These are phyloP conservation scores for Hemicordylus capensis DNA, from an alignment of 2,113 vertebrate species.

Conservation along the genomic window DNA sequence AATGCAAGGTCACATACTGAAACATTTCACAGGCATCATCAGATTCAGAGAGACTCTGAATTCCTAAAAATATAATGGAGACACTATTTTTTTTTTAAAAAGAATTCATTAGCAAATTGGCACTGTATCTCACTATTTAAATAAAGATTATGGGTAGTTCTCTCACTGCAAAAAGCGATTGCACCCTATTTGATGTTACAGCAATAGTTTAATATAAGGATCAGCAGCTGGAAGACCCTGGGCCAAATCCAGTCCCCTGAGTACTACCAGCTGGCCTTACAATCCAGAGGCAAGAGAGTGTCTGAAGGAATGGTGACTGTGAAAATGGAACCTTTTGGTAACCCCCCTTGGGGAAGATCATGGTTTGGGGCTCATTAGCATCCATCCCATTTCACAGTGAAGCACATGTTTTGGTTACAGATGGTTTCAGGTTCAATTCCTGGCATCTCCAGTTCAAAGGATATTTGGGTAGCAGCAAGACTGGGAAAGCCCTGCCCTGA, in stretches of 20 bases:
- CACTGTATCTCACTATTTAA: slow-evolving; percentile 3
- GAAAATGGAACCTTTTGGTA: background rate
- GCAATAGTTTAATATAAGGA: background rate
- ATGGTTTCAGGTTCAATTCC: background rate
- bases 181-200: background rate
- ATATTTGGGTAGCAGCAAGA: background rate
- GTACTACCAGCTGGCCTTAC: background rate
- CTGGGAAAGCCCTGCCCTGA: background rate
- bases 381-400: background rate
- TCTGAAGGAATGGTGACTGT: background rate
- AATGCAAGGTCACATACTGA: slow-evolving; percentile 5
- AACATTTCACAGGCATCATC: slow-evolving; percentile 9
- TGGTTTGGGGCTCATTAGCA: background rate
- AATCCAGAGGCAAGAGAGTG: background rate
- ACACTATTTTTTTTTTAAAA: slow-evolving; percentile 2
- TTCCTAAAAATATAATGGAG: background rate
- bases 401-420: background rate
- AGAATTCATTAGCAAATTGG: slow-evolving; percentile 8
- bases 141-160: background rate
- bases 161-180: background rate
- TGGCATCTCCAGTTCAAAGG: background rate
- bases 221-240: background rate
- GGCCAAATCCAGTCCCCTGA: background rate
- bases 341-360: too few relatives aligned
- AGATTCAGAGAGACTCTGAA: background rate